phyloP scores from a whole-genome alignment of 2,888 invertebrate genomes.

The Rhimphoctona megacephalus region DNA sequence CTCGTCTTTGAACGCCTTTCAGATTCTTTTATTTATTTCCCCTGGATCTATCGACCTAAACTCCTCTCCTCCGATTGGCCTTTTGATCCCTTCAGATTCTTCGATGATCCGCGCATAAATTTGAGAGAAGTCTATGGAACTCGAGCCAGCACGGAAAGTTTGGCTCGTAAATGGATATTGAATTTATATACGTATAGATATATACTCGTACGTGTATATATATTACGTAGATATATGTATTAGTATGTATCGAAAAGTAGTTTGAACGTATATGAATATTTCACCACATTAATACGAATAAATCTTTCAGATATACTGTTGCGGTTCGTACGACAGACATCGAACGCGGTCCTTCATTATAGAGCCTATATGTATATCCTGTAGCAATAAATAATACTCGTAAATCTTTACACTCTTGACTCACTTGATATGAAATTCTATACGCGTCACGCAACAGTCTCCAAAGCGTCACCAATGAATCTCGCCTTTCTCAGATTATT shows the following conservation, averaged over 20 bases:
- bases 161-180: constrained; percentile 41
- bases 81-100: constrained; percentile 62
- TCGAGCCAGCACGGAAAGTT: constrained; percentile 25
- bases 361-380: constrained; percentile 31
- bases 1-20: constrained; percentile 35
- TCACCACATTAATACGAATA: constrained; percentile 61
- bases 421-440: constrained; percentile 50
- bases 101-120: constrained; percentile 52
- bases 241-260: constrained; percentile 32
- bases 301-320: constrained; percentile 54
- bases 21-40: constrained; percentile 55
- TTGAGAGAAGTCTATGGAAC: constrained; percentile 51
- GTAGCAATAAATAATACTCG: constrained; percentile 51
- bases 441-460: constrained; percentile 45
- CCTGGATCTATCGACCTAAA: constrained; percentile 65
- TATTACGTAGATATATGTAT: constrained; percentile 21
- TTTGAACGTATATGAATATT: constrained; percentile 58
- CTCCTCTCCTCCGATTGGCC: constrained; percentile 62
- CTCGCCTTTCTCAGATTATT: constrained; percentile 33
- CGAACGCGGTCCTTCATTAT: constrained; percentile 48
- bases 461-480: constrained; percentile 15
- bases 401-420: constrained; percentile 47
- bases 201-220: not conserved
- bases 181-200: constrained; percentile 31
- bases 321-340: constrained; percentile 66